phyloP scores from a whole-genome alignment of 2,888 invertebrate species.

The Actias luna region DNA sequence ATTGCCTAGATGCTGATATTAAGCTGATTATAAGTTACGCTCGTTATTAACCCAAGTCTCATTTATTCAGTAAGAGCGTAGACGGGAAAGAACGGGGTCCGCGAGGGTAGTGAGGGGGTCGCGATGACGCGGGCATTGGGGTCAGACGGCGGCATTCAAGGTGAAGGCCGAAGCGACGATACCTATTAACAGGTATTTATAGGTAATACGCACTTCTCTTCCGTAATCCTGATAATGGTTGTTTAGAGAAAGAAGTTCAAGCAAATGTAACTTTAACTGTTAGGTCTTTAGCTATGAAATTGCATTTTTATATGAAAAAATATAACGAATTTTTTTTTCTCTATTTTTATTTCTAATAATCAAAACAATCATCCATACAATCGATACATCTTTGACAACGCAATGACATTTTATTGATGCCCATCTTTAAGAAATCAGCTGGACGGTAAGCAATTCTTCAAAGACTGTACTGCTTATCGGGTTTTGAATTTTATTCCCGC shows the following conservation, averaged over 20 bases:
- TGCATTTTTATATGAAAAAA: no score
- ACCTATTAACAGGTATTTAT: constrained; percentile 30
- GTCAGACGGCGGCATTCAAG: constrained; percentile 77
- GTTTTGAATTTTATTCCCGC: no score
- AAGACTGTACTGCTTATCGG: no score
- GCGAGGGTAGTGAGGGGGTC: constrained; percentile 39
- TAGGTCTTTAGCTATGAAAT: no score
- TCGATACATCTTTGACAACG: no score
- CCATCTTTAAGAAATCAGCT: no score
- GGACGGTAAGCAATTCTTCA: no score
- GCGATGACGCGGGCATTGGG: constrained; percentile 47
- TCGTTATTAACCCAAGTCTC: constrained; percentile 56
- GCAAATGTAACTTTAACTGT: not conserved
- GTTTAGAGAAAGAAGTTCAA: not conserved
- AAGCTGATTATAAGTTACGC: constrained; percentile 30
- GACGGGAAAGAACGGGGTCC: constrained; percentile 44
- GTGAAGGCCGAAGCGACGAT: constrained; percentile 66
- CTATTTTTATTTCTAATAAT: no score
- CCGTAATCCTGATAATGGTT: constrained; percentile 3
- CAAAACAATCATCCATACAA: no score
- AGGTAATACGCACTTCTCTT: constrained; percentile 19
- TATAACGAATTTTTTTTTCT: no score
- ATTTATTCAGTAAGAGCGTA: constrained; percentile 51
- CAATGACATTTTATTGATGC: no score
- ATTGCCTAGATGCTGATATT: not conserved